Evolutionary conservation across 2,113 vertebrate genomes (phyloP).

Genomic region (Eidolon helvum): DNA sequence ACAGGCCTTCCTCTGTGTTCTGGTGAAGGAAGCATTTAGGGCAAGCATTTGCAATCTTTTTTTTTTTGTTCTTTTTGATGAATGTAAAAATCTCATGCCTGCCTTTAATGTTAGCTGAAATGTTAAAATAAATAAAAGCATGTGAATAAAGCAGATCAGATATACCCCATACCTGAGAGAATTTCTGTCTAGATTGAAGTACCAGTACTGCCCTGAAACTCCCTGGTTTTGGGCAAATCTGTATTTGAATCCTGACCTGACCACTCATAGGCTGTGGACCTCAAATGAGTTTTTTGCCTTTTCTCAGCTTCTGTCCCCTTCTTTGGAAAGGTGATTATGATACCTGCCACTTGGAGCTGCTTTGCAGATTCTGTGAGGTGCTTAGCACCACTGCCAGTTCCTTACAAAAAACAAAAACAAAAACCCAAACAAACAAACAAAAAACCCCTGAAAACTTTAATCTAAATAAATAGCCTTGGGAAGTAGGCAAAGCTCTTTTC

Average conservation of each 20-base stretch:
- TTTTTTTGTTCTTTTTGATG: not conserved
- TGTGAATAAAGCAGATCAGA: not conserved
- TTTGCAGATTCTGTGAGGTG: not conserved
- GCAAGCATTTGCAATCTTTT: not conserved
- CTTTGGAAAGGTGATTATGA: not conserved
- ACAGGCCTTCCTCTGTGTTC: not conserved
- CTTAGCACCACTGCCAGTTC: not conserved
- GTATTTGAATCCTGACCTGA: not conserved
- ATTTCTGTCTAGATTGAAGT: not conserved
- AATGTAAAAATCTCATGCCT: not conserved
- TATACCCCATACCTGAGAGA: not conserved
- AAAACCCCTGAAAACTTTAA: not conserved
- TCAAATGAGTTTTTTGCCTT: not conserved
- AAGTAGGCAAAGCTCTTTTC: not conserved
- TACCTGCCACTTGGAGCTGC: not conserved
- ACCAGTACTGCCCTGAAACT: not conserved
- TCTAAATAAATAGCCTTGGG: not conserved
- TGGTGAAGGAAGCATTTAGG: not conserved
- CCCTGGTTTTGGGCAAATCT: not conserved
- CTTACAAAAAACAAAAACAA: not conserved
- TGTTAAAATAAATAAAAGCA: not conserved
- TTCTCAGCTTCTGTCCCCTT: not conserved
- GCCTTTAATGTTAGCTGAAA: slow-evolving; percentile 24
- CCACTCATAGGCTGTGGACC: not conserved
- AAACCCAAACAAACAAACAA: not conserved